Percentiles rank a stretch among this genome's conserved stretches.
Conservation (phyloP, 2,888 invertebrate genomes). For the Hartigia nigra region DNA sequence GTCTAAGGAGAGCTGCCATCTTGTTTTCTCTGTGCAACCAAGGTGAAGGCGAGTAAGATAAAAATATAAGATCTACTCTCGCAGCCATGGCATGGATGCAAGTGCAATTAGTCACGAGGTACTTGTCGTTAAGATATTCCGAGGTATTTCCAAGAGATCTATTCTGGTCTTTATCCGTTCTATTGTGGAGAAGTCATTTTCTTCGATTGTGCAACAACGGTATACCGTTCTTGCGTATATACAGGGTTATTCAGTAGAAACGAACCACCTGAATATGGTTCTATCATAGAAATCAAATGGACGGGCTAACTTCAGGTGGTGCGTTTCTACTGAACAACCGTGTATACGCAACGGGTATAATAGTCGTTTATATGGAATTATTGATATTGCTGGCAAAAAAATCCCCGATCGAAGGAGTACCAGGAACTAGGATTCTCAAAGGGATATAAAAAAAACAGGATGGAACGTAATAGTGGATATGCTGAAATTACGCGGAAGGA, state of each 20-base stretch:
- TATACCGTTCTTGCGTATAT: no score
- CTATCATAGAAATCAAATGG: no score
- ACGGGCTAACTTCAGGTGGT: no score
- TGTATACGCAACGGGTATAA: no score
- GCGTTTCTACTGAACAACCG: no score
- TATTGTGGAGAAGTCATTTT: not conserved
- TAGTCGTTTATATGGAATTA: no score
- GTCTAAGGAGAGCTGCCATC: not conserved
- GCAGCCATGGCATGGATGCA: slow-evolving; percentile 34
- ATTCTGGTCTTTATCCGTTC: not conserved
- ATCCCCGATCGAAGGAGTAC: no score
- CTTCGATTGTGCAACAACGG: not conserved
- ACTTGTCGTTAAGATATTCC: not conserved
- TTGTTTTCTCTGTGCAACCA: not conserved
- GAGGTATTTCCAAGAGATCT: not conserved
- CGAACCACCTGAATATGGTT: no score
- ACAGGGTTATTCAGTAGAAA: no score
- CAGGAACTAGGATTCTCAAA: no score
- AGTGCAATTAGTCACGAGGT: slow-evolving; percentile 25
- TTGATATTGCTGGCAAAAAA: no score
- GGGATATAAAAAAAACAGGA: not conserved
- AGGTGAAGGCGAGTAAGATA: slow-evolving; percentile 9
- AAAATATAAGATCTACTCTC: slow-evolving; percentile 19
- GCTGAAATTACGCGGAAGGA: not conserved
- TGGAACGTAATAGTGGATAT: not conserved